A percentile compares a stretch with the other conserved stretches of the same genome.
Evolutionary conservation across 2,797 vertebrate genomes (phyloP).

Genomic region (Bryconaethiops microstoma): DNA sequence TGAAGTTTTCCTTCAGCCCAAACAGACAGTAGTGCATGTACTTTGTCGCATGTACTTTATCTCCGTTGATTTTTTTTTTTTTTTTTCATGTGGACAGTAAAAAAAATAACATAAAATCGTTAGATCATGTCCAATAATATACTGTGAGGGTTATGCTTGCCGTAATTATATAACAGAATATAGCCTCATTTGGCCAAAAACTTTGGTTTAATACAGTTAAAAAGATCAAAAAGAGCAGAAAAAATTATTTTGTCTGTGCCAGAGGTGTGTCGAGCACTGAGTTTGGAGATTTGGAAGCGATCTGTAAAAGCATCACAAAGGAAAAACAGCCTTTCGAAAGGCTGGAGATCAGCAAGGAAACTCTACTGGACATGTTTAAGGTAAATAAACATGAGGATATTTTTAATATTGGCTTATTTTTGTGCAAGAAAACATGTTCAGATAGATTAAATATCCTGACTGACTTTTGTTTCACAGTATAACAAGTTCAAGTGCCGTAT

Average conservation of each 20-base stretch:
- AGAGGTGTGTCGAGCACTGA: constrained; percentile 89
- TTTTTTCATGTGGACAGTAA: too few species aligned
- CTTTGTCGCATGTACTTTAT: too few species aligned
- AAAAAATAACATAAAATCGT: too few species aligned
- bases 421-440: too few species aligned
- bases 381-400: constrained; percentile 67
- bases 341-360: constrained; percentile 89
- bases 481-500: constrained; percentile 96
- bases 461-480: constrained; percentile 75
- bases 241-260: neutral
- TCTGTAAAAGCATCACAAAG: constrained; percentile 86
- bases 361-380: constrained; percentile 93
- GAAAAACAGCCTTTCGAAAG: constrained; percentile 95
- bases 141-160: too few species aligned
- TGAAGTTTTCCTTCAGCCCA: too few species aligned
- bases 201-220: too few species aligned
- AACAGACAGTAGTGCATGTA: too few species aligned
- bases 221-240: neutral
- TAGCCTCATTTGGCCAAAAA: too few species aligned
- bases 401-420: neutral
- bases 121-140: too few species aligned
- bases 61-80: too few species aligned
- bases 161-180: too few species aligned
- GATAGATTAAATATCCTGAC: neutral
- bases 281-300: constrained; percentile 82